These are phyloP conservation scores for Cosmia trapezina DNA, from an alignment of 2,888 invertebrate genomes.

Conservation along the genomic window DNA sequence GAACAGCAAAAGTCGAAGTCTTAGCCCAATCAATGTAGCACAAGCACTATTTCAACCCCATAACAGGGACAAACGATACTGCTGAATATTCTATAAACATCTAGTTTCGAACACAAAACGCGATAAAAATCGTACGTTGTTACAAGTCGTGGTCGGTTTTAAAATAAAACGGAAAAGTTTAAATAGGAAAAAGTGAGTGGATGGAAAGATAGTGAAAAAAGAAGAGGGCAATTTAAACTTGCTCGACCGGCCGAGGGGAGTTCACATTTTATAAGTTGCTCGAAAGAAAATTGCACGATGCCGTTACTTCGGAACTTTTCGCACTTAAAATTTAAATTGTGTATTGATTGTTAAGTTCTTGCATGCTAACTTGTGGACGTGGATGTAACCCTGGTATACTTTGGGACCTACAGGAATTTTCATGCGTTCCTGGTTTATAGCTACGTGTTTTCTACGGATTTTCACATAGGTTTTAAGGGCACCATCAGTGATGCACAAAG, in stretches of 20 bases:
- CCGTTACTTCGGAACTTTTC: conserved; percentile 76
- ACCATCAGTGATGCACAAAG: neutral
- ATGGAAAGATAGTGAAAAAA: conserved; percentile 88
- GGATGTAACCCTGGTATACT: conserved; percentile 5
- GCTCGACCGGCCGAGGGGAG: conserved; percentile 77
- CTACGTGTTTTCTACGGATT: neutral
- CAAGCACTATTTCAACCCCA: conserved; percentile 37
- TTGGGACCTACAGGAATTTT: neutral
- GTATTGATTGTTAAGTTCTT: conserved; percentile 60
- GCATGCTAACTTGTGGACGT: conserved; percentile 34
- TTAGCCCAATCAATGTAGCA: conserved; percentile 24
- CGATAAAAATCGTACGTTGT: conserved; percentile 69
- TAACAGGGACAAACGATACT: conserved; percentile 54
- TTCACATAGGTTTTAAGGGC: neutral
- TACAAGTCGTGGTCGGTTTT: conserved; percentile 75
- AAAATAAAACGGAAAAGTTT: conserved; percentile 88
- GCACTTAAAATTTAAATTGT: conserved; percentile 62
- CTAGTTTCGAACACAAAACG: conserved; percentile 54
- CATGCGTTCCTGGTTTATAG: neutral
- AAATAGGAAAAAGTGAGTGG: conserved; percentile 89
- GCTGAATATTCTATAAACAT: conserved; percentile 59
- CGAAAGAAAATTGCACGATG: conserved; percentile 82
- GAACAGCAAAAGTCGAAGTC: neutral
- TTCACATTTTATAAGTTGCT: conserved; percentile 84
- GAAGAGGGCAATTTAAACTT: conserved; percentile 87